phyloP scores from a whole-genome alignment of 2,888 invertebrate genomes.

The Phengaris alcon region DNA sequence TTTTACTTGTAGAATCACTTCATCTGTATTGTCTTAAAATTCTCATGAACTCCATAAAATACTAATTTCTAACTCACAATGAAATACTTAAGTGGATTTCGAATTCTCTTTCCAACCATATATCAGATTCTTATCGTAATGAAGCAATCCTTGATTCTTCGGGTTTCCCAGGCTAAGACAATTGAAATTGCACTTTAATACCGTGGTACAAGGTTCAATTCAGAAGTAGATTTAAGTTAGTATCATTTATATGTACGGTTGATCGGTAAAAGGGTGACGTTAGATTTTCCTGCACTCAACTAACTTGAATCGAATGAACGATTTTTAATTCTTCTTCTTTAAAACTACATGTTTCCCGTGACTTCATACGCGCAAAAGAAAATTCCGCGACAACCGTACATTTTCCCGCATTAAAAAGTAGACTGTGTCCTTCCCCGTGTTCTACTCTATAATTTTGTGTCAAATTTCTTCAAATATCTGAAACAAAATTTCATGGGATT shows the following conservation, averaged over 20 bases:
- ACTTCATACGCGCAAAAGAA: too few species aligned
- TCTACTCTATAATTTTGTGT: too few species aligned
- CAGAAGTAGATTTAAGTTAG: slow-evolving; percentile 35
- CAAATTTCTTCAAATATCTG: too few species aligned
- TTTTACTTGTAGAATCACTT: background rate
- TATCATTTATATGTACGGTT: slow-evolving; percentile 69
- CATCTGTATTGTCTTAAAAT: slow-evolving; percentile 2
- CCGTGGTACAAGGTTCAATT: slow-evolving; percentile 35
- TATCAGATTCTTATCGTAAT: slow-evolving; percentile 42
- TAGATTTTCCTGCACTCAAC: slow-evolving; percentile 66
- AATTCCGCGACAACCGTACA: too few species aligned
- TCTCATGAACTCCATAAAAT: slow-evolving; percentile 12
- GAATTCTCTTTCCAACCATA: slow-evolving; percentile 28
- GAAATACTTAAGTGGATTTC: slow-evolving; percentile 29
- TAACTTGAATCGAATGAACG: slow-evolving; percentile 54
- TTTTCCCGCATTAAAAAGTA: too few species aligned
- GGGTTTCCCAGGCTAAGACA: slow-evolving; percentile 38
- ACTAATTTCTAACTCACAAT: slow-evolving; percentile 25
- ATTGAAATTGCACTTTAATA: slow-evolving; percentile 41
- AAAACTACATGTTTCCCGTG: too few species aligned
- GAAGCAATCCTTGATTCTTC: slow-evolving; percentile 42
- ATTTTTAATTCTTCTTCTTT: slow-evolving; percentile 40
- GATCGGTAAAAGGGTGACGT: slow-evolving; percentile 55
- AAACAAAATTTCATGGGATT: too few species aligned
- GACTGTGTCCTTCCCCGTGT: too few species aligned